Conservation (phyloP, 2,797 vertebrate species). For the Falco berigora region DNA sequence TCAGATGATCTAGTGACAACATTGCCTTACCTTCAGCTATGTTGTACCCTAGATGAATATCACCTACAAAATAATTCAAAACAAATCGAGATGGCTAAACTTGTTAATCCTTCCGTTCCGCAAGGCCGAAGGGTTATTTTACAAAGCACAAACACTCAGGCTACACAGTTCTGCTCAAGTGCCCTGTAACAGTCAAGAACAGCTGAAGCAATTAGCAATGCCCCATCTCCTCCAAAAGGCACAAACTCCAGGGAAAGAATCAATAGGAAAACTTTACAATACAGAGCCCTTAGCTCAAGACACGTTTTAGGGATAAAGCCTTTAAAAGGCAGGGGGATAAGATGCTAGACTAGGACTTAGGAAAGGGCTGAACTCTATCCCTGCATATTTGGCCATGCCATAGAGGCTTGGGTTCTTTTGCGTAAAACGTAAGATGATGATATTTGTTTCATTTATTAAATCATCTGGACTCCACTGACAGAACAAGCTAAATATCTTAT, state of each 20-base stretch:
- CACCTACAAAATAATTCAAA: neutral
- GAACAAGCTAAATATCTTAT: neutral
- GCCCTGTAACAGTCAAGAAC: neutral
- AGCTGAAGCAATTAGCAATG: conserved; percentile 41
- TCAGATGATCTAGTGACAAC: neutral
- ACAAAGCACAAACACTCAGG: neutral
- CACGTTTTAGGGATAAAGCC: neutral
- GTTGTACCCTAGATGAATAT: neutral
- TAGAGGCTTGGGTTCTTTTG: rapidly evolving
- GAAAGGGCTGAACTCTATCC: neutral
- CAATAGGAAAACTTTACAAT: conserved; percentile 19
- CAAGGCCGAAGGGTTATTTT: neutral
- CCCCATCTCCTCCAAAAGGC: conserved; percentile 6
- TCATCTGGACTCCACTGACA: neutral
- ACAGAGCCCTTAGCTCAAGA: neutral
- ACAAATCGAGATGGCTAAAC: neutral
- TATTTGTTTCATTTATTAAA: neutral
- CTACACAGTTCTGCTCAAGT: neutral
- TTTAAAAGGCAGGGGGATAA: neutral
- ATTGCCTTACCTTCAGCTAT: neutral
- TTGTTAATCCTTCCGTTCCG: conserved; percentile 4
- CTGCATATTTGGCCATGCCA: neutral
- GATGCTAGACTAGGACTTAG: neutral
- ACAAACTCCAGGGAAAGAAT: conserved; percentile 2
- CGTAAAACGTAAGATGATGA: neutral